phyloP scores from a whole-genome alignment of 2,888 invertebrate species.

The Crossocerus cetratus region DNA sequence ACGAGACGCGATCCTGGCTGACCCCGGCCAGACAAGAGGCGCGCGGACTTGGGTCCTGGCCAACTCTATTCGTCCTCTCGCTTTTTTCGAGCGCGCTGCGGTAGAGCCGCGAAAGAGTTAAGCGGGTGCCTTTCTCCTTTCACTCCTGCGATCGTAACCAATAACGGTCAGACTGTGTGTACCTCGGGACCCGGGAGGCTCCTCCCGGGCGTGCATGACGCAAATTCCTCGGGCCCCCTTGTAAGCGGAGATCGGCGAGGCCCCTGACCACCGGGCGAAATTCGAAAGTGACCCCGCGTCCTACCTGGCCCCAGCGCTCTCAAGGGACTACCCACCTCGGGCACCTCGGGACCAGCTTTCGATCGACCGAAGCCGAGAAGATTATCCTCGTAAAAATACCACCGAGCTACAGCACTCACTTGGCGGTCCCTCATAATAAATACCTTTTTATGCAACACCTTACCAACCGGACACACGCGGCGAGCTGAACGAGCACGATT shows the following conservation, averaged over 20 bases:
- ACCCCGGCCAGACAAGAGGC: constrained; percentile 1
- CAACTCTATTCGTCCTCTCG: background rate
- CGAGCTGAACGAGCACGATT: constrained; percentile 7
- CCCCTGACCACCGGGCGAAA: constrained; percentile 60
- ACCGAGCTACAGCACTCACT: constrained; percentile 2
- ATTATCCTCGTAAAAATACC: constrained; percentile 2
- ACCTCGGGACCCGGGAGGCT: constrained; percentile 22
- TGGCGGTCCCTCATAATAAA: constrained; percentile 12
- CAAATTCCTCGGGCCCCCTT: constrained; percentile 51
- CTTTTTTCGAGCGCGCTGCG: constrained; percentile 34
- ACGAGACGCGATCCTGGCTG: background rate
- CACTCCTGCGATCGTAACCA: constrained; percentile 58
- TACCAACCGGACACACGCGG: constrained; percentile 12
- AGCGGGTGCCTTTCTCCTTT: constrained; percentile 74
- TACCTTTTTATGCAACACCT: constrained; percentile 27
- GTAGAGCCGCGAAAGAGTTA: constrained; percentile 31
- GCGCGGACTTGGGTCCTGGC: background rate
- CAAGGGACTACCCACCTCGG: background rate
- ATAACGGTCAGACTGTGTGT: constrained; percentile 25
- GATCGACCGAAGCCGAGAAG: background rate
- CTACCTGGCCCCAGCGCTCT: constrained; percentile 9
- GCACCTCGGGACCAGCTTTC: background rate
- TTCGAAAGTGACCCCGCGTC: constrained; percentile 64
- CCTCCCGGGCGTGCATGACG: constrained; percentile 58
- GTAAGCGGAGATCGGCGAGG: constrained; percentile 50